Evolutionary conservation across 2,888 invertebrate genomes (phyloP).

Genomic region (Apocheima hispidaria): DNA sequence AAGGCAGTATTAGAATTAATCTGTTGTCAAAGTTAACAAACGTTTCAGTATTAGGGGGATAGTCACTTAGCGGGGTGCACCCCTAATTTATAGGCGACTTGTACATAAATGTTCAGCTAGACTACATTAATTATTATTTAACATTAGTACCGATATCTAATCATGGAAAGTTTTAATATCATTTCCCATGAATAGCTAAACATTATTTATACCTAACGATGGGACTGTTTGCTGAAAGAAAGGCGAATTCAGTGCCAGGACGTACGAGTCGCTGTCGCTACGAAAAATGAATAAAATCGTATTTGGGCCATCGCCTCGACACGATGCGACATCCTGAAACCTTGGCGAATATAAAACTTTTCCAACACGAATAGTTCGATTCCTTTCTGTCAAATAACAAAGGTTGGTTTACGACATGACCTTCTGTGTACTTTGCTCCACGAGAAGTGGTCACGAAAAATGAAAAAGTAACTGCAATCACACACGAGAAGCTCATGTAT

Average conservation of each 20-base stretch:
- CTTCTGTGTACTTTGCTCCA: slow-evolving; percentile 14
- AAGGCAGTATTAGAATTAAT: too few relatives aligned
- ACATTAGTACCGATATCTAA: not conserved
- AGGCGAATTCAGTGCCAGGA: slow-evolving; percentile 77
- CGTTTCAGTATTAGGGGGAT: too few relatives aligned
- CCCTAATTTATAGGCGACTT: too few relatives aligned
- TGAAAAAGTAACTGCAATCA: slow-evolving; percentile 12
- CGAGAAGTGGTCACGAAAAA: slow-evolving; percentile 19
- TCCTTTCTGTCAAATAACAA: slow-evolving; percentile 29
- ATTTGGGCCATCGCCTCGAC: slow-evolving; percentile 69
- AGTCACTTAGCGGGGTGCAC: too few relatives aligned
- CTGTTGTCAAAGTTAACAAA: too few relatives aligned
- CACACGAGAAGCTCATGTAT: slow-evolving; percentile 21
- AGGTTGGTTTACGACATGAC: slow-evolving; percentile 26
- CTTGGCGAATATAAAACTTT: slow-evolving; percentile 60
- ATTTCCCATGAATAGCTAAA: slow-evolving; percentile 11
- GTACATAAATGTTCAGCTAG: too few relatives aligned
- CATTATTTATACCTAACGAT: slow-evolving; percentile 21
- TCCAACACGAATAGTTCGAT: slow-evolving; percentile 35
- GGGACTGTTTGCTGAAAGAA: slow-evolving; percentile 66
- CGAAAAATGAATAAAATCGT: slow-evolving; percentile 84
- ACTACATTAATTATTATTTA: not conserved
- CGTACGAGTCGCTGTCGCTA: slow-evolving; percentile 78
- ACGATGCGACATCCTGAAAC: slow-evolving; percentile 53
- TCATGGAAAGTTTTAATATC: not conserved